Conservation (phyloP, 2,888 invertebrate genomes). For the Lepidocyrtoides sp. region DNA sequence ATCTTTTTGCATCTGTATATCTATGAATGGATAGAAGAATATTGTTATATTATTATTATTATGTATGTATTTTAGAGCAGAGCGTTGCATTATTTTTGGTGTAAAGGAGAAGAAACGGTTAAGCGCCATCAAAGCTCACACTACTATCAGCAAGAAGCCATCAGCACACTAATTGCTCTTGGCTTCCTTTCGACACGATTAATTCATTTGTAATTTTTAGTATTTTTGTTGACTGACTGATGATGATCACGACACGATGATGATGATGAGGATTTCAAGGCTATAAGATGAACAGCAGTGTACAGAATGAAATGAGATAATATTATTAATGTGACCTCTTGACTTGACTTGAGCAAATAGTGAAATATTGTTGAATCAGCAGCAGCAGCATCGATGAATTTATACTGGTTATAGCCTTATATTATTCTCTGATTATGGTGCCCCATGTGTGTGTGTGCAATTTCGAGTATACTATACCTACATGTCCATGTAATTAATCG, state of each 20-base stretch:
- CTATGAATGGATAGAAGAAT: no score
- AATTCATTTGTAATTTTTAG: conserved; percentile 78
- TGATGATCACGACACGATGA: conserved; percentile 74
- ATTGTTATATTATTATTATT: neutral
- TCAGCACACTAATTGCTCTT: conserved; percentile 77
- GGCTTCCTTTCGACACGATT: conserved; percentile 80
- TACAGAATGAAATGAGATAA: conserved; percentile 57
- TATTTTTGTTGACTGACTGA: conserved; percentile 68
- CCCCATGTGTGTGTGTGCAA: conserved; percentile 21
- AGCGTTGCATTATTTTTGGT: no score
- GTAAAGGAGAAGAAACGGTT: conserved; percentile 10
- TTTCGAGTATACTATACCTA: no score
- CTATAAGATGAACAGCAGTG: conserved; percentile 37
- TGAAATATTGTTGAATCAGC: conserved; percentile 63
- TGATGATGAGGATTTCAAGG: conserved; percentile 74
- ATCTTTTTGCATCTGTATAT: no score
- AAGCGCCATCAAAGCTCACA: conserved; percentile 49
- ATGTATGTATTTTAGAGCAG: neutral
- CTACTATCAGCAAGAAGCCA: conserved; percentile 45
- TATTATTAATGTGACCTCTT: conserved; percentile 73
- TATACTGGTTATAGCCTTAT: conserved; percentile 34
- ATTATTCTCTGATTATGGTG: neutral
- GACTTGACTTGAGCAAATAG: conserved; percentile 73
- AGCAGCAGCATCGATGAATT: conserved; percentile 51
- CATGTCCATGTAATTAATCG: conserved; percentile 70